Evolutionary conservation across 2,113 vertebrate genomes (phyloP).

Genomic region (Perccottus glenii): DNA sequence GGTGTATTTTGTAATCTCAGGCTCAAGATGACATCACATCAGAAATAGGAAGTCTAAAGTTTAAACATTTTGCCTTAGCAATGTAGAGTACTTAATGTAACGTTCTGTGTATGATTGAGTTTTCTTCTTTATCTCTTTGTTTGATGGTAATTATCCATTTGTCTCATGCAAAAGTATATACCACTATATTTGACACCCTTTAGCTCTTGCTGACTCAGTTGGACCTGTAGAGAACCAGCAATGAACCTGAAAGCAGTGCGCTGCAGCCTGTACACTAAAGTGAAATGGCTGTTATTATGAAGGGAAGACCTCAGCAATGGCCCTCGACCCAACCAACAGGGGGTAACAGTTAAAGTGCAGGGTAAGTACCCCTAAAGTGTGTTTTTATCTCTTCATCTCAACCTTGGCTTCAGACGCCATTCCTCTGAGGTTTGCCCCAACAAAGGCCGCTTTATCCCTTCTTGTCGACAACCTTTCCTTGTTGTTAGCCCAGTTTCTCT

Average conservation of each 20-base stretch:
- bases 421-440: slow-evolving; percentile 53
- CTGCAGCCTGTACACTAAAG: neutral
- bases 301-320: slow-evolving; percentile 13
- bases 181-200: neutral
- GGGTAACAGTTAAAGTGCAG: slow-evolving; percentile 46
- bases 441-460: slow-evolving; percentile 61
- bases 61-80: no score
- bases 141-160: no score
- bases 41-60: no score
- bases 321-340: slow-evolving; percentile 36
- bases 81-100: no score
- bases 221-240: slow-evolving; percentile 18
- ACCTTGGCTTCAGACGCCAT: slow-evolving; percentile 37
- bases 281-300: slow-evolving; percentile 15
- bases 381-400: slow-evolving; percentile 72
- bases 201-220: neutral
- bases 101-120: no score
- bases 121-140: no score
- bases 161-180: no score
- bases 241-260: slow-evolving; percentile 23
- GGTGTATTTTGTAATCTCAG: no score
- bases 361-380: slow-evolving; percentile 39
- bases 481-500: slow-evolving; percentile 26
- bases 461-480: slow-evolving; percentile 23
- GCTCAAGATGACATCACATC: no score